Percentiles rank a stretch among this genome's conserved stretches.
Conservation (phyloP, 1,140 invertebrate genomes). For the Papilio polytes region DNA sequence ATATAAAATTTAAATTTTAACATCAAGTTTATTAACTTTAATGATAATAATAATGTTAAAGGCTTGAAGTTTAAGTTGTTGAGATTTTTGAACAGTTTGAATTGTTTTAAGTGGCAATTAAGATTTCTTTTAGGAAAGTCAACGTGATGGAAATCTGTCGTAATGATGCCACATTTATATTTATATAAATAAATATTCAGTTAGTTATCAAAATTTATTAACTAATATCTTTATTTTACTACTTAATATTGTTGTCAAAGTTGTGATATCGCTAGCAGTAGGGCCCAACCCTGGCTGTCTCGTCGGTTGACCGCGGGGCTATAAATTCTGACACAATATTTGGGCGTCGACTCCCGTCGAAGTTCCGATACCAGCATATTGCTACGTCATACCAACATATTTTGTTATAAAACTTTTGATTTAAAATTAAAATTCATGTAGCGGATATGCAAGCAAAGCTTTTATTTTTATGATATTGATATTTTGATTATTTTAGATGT, state of each 20-base stretch:
- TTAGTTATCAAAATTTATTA: background rate
- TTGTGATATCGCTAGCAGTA: conserved; percentile 44
- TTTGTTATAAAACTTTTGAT: conserved; percentile 39
- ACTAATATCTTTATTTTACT: background rate
- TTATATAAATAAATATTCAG: background rate
- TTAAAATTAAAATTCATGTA: conserved; percentile 33
- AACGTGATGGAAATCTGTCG: too few relatives aligned
- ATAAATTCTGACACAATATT: conserved; percentile 78
- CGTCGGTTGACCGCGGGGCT: conserved; percentile 62
- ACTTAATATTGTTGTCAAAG: background rate
- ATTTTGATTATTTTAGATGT: background rate
- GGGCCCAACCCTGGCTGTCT: conserved; percentile 44
- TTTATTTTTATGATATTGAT: conserved; percentile 10
- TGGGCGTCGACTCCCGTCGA: conserved; percentile 61
- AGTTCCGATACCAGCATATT: conserved; percentile 50
- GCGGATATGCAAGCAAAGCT: background rate
- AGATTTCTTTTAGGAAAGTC: too few relatives aligned
- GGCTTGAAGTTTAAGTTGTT: too few relatives aligned
- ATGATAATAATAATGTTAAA: too few relatives aligned
- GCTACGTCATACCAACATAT: conserved; percentile 40
- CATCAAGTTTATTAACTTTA: too few relatives aligned
- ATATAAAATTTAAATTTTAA: background rate
- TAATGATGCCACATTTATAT: too few relatives aligned
- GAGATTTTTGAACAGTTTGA: too few relatives aligned
- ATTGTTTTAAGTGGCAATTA: too few relatives aligned